Conservation (phyloP, 1,140 invertebrate species). For the Monomorium pharaonis region DNA sequence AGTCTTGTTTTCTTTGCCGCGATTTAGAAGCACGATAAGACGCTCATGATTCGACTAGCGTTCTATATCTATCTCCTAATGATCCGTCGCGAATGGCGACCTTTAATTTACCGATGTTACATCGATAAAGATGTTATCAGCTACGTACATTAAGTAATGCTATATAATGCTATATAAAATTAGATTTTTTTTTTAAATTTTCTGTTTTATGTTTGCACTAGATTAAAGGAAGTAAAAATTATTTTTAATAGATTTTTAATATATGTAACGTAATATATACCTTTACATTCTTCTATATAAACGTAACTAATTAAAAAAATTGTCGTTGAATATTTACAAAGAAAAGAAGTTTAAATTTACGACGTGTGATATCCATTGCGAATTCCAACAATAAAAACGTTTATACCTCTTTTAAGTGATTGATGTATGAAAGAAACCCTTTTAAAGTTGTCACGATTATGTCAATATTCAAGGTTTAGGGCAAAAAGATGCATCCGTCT, state of each 20-base stretch:
- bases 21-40: conserved; percentile 73
- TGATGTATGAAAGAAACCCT: conserved; percentile 80
- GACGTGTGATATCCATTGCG: background rate
- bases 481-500: background rate
- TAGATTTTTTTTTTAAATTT: conserved; percentile 31
- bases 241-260: background rate
- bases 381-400: background rate
- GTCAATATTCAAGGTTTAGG: background rate
- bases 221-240: background rate
- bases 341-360: background rate
- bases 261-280: background rate
- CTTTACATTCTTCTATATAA: background rate
- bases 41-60: conserved; percentile 64
- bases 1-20: conserved; percentile 76
- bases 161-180: conserved; percentile 35
- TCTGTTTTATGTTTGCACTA: background rate
- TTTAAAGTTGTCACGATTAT: conserved; percentile 50
- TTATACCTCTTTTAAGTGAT: background rate
- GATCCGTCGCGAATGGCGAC: conserved; percentile 68
- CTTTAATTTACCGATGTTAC: conserved; percentile 79
- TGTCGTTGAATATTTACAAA: background rate
- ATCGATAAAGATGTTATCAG: conserved; percentile 79
- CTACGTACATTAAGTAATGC: background rate
- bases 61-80: conserved; percentile 68
- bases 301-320: background rate